Conservation (phyloP, 1,140 invertebrate genomes). For the Lepidostoma basale region DNA sequence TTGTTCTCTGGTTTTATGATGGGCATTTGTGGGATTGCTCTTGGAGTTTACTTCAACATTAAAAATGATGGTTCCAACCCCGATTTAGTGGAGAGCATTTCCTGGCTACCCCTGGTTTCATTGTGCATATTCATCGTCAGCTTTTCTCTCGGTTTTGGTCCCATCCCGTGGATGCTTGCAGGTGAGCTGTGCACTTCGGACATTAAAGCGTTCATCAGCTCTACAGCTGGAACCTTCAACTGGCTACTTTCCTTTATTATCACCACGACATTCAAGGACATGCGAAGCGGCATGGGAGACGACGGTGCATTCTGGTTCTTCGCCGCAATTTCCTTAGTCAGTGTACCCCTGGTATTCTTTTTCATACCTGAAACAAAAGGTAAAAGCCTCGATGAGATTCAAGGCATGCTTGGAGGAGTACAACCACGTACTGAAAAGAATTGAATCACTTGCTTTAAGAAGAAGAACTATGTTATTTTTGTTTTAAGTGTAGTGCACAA, state of each 20-base stretch:
- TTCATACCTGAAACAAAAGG: slow-evolving; percentile 91
- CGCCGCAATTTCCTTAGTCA: slow-evolving; percentile 71
- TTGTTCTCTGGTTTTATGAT: slow-evolving; percentile 68
- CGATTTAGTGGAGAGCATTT: slow-evolving; percentile 60
- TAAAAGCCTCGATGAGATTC: slow-evolving; percentile 84
- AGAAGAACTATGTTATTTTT: no score
- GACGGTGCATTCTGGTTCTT: slow-evolving; percentile 83
- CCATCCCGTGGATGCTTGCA: slow-evolving; percentile 82
- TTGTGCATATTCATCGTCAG: slow-evolving; percentile 77
- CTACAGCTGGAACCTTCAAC: slow-evolving; percentile 76
- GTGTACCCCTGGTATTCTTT: slow-evolving; percentile 76
- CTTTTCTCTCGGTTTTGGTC: slow-evolving; percentile 80
- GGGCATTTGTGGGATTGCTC: slow-evolving; percentile 64
- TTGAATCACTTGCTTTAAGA: background rate
- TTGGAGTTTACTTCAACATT: slow-evolving; percentile 72
- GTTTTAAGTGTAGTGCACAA: no score
- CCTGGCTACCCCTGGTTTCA: slow-evolving; percentile 74
- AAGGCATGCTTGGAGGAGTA: slow-evolving; percentile 63
- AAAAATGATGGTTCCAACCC: slow-evolving; percentile 56
- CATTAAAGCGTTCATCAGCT: slow-evolving; percentile 76
- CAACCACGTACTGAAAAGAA: slow-evolving; percentile 11
- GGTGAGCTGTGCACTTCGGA: slow-evolving; percentile 75
- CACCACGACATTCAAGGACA: slow-evolving; percentile 74
- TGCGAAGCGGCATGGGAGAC: slow-evolving; percentile 64
- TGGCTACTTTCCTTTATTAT: slow-evolving; percentile 83